These are phyloP conservation scores for Lipophrys pholis DNA, from an alignment of 2,113 vertebrate species.

Conservation along the genomic window DNA sequence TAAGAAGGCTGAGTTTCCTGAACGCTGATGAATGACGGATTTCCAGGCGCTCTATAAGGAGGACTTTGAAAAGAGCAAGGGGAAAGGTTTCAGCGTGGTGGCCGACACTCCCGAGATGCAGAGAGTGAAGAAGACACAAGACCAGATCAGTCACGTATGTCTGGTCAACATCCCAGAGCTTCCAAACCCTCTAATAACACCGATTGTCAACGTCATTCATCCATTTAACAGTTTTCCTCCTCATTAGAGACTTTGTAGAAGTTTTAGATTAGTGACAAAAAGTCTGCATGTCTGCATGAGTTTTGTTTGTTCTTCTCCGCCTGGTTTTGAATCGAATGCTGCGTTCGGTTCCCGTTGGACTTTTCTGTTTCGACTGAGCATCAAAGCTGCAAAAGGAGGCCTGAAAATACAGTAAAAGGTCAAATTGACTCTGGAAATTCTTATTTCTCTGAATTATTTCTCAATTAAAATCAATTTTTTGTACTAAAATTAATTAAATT, in stretches of 20 bases:
- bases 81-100: slow-evolving; percentile 92
- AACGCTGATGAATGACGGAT: slow-evolving; percentile 22
- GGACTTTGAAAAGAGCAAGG: slow-evolving; percentile 96
- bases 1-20: background rate
- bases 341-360: slow-evolving; percentile 23
- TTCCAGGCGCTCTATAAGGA: slow-evolving; percentile 93
- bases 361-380: background rate
- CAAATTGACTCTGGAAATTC: no score
- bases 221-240: background rate
- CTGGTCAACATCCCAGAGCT: background rate
- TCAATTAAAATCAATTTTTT: no score
- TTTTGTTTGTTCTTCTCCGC: background rate
- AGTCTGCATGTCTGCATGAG: slow-evolving; percentile 19
- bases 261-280: background rate
- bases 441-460: no score
- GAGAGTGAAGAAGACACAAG: slow-evolving; percentile 93
- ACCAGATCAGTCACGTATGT: slow-evolving; percentile 93
- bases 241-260: background rate
- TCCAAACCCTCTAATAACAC: background rate
- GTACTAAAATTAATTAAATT: no score
- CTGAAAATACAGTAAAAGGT: background rate
- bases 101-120: slow-evolving; percentile 92
- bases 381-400: background rate
- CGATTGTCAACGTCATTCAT: background rate
- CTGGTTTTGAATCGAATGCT: slow-evolving; percentile 7